A percentile compares a stretch with the other conserved stretches of the same genome.
phyloP scores from a whole-genome alignment of 2,888 invertebrate genomes.

The Athalia rosae region DNA sequence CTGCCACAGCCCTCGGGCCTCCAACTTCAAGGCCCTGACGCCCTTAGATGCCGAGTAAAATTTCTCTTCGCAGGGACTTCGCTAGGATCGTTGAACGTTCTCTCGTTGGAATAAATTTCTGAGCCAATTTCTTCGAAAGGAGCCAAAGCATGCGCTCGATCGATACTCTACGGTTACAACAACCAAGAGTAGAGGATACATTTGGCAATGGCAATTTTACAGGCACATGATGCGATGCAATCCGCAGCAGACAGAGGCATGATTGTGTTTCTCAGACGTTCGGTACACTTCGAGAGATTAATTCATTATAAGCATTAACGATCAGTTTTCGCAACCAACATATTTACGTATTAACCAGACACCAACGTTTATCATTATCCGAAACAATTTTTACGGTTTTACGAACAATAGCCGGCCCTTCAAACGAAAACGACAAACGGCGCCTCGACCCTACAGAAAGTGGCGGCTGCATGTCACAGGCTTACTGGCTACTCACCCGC shows the following conservation, averaged over 20 bases:
- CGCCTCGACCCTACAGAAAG: conserved; percentile 26
- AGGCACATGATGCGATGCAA: conserved; percentile 7
- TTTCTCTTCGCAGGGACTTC: not conserved
- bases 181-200: too few relatives aligned
- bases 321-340: too few relatives aligned
- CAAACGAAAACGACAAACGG: conserved; percentile 12
- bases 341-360: not conserved
- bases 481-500: conserved; percentile 21
- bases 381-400: too few relatives aligned
- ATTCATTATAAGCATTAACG: too few relatives aligned
- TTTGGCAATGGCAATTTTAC: not conserved
- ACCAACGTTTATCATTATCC: too few relatives aligned
- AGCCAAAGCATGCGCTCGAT: conserved; percentile 20
- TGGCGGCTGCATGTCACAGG: conserved; percentile 30
- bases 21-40: not conserved
- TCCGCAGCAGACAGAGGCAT: not conserved
- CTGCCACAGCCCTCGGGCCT: too few relatives aligned
- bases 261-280: too few relatives aligned
- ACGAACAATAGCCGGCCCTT: not conserved
- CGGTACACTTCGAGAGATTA: too few relatives aligned
- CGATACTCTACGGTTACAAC: conserved; percentile 11
- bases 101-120: too few relatives aligned
- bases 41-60: not conserved
- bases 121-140: too few relatives aligned
- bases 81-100: too few relatives aligned